These are phyloP conservation scores for Hoplodrina blanda DNA, from an alignment of 2,888 invertebrate species.

Conservation along the genomic window DNA sequence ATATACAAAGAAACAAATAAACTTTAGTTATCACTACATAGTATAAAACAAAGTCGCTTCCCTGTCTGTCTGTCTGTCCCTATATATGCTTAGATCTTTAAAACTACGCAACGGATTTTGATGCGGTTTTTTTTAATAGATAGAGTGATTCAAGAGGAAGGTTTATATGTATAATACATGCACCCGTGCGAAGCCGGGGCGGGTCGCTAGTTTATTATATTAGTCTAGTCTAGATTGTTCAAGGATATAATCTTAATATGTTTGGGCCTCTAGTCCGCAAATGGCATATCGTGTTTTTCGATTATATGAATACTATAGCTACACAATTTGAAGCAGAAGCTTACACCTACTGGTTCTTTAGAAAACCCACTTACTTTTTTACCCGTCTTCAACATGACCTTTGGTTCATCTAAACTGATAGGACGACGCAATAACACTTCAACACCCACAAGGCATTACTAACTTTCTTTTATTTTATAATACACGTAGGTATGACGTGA, in stretches of 20 bases:
- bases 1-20: too few species aligned
- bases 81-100: too few species aligned
- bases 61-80: too few species aligned
- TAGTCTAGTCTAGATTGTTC: neutral
- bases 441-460: constrained; percentile 19
- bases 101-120: too few species aligned
- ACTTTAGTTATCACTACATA: too few species aligned
- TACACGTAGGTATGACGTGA: constrained; percentile 39
- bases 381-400: constrained; percentile 1
- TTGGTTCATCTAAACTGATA: neutral
- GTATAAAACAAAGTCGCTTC: too few species aligned
- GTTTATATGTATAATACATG: too few species aligned
- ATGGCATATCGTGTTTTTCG: neutral
- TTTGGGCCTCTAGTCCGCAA: neutral
- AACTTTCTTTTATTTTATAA: constrained; percentile 56
- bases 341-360: neutral
- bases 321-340: neutral
- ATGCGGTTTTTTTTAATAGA: too few species aligned
- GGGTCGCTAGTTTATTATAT: too few species aligned
- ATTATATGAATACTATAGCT: constrained; percentile 7
- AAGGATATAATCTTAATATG: neutral
- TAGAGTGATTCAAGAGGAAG: too few species aligned
- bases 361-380: constrained; percentile 9
- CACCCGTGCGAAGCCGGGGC: too few species aligned
- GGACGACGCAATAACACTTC: neutral